phyloP scores from a whole-genome alignment of 2,888 invertebrate genomes.

The Coleophora flavipennella region DNA sequence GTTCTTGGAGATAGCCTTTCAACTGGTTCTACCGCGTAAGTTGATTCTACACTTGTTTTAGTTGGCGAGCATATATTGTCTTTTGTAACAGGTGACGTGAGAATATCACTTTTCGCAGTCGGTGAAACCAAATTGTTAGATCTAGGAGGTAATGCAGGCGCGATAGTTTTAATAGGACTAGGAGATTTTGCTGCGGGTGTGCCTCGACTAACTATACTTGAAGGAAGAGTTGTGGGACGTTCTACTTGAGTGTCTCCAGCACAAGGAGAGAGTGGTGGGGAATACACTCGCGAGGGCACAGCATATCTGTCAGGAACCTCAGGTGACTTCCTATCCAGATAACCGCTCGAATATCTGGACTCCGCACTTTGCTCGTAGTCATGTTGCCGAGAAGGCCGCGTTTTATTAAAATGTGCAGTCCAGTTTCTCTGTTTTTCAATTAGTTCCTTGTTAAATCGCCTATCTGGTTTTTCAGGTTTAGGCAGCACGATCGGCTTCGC shows the following conservation, averaged over 20 bases:
- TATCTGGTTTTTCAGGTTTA: slow-evolving; percentile 88
- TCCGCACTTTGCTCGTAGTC: slow-evolving; percentile 49
- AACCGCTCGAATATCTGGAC: slow-evolving; percentile 42
- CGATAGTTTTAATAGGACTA: slow-evolving; percentile 55
- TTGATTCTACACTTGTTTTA: slow-evolving; percentile 27
- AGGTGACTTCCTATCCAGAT: slow-evolving; percentile 53
- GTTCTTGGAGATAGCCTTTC: slow-evolving; percentile 33
- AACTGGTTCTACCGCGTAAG: slow-evolving; percentile 20
- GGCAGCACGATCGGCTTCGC: slow-evolving; percentile 73
- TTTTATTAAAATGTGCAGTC: slow-evolving; percentile 91
- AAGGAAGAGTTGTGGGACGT: slow-evolving; percentile 55
- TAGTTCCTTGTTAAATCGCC: slow-evolving; percentile 87
- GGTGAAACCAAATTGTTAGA: slow-evolving; percentile 29
- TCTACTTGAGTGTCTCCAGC: slow-evolving; percentile 71
- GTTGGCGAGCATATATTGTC: slow-evolving; percentile 37
- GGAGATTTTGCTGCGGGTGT: slow-evolving; percentile 49
- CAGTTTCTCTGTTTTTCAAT: slow-evolving; percentile 94
- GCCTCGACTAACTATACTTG: slow-evolving; percentile 48
- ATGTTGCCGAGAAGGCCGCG: slow-evolving; percentile 64
- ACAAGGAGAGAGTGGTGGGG: slow-evolving; percentile 69
- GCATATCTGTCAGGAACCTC: slow-evolving; percentile 49
- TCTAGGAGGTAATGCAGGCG: slow-evolving; percentile 35
- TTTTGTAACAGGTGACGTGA: slow-evolving; percentile 35
- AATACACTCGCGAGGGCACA: slow-evolving; percentile 54
- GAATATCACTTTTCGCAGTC: slow-evolving; percentile 34